Evolutionary conservation across 2,888 invertebrate genomes (phyloP), one percentile per base, ranked within the genome.

Genomic region (Andricus quercusramuli): DNA sequence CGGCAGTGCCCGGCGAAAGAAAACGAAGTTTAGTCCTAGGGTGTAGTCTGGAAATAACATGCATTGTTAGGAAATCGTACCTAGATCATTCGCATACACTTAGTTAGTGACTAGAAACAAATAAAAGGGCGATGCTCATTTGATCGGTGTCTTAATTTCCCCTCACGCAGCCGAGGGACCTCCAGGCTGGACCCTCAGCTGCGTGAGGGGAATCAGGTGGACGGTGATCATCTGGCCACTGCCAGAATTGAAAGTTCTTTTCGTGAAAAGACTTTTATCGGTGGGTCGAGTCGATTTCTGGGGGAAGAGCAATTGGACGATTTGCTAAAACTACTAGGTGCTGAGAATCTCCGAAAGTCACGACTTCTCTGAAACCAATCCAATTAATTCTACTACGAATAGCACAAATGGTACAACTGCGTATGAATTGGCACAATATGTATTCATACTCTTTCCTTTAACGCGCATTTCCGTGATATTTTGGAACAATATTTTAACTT

Each of bases 371-470:
- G n/a, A 74, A 74, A 70, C 22, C 13, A 29, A 32, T 74, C 20
- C 51, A 74, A 74, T 32, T 59, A 25, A 68, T 47, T 68, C 20
- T 25, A 47, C 13, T 17, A 56, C 32, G 20, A 74, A 56, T 74
- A 74, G 74, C 74, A 74, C 74, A 74, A 74, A 74, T 74, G 74
- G 74, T 74, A 74, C 74, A 74, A 74, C 32, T 74, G 20, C 51
- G 74, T 74, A 74, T 74, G 74, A 74, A 74, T 56, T 74, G 74
- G 51, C n/a, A 74, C 51, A 29, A 51, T 74, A 74, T 56, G 20
- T 56, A 56, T 74, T 74, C 74, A 74, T 74, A 74, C 74, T 32
- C 17, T 74, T 74, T 74, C 74, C 74, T 74, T 74, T 74, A 56
- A 74, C n/a, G 74, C 74, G 32, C 56, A 74, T 74, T 74, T 74